Evolutionary conservation across 2,113 vertebrate species (phyloP).

Genomic region (Motacilla alba): DNA sequence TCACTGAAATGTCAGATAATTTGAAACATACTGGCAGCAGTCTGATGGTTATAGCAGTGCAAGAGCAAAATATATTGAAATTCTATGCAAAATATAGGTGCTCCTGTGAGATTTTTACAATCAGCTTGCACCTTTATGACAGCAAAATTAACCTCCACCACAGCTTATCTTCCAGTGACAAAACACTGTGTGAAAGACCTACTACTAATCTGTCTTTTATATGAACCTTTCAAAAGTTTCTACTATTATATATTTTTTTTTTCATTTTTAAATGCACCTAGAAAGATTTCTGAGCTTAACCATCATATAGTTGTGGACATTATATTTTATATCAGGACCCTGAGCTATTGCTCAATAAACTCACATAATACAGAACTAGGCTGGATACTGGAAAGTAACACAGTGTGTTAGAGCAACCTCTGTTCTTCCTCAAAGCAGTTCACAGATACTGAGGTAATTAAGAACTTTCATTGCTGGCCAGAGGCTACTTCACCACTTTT

Average conservation of each 20-base stretch:
- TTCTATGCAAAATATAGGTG: neutral
- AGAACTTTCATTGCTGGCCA: neutral
- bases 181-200: neutral
- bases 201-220: neutral
- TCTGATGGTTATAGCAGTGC: neutral
- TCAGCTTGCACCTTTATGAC: neutral
- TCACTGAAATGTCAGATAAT: neutral
- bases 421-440: neutral
- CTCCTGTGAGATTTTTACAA: neutral
- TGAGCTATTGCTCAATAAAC: neutral
- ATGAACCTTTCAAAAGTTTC: neutral
- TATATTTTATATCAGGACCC: neutral
- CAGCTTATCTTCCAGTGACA: neutral
- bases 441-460: neutral
- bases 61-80: neutral
- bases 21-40: neutral
- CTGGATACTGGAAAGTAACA: neutral
- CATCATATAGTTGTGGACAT: neutral
- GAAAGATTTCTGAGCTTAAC: neutral
- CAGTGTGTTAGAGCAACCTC: neutral
- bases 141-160: neutral
- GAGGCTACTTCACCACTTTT: neutral
- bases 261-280: neutral
- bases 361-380: neutral
- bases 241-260: neutral